Conservation (phyloP, 1,140 invertebrate species). For the Aphaenogaster floridana region DNA sequence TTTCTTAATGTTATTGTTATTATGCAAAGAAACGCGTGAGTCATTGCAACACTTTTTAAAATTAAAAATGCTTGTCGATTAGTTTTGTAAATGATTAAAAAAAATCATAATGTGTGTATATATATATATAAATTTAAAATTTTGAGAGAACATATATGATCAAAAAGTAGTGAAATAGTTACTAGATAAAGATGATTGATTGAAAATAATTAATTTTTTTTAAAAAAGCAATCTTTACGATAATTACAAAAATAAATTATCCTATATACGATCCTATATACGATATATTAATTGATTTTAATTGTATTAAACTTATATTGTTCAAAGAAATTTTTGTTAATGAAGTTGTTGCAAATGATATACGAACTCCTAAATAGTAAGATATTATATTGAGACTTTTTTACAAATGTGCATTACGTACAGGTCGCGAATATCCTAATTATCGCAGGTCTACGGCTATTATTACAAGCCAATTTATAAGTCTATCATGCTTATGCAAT, state of each 20-base stretch:
- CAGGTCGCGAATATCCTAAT: not conserved
- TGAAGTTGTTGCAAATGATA: not conserved
- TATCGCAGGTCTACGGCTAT: not conserved
- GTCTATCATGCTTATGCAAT: constrained; percentile 13
- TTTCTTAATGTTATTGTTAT: not conserved
- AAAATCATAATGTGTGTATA: not conserved
- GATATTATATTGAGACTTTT: not conserved
- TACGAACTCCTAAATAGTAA: not conserved
- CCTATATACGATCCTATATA: not conserved
- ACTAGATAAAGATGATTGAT: not conserved
- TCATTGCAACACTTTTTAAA: not conserved
- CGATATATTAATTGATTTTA: not conserved
- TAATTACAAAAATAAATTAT: not conserved
- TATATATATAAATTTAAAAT: not conserved
- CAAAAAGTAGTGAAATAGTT: not conserved
- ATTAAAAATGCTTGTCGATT: not conserved
- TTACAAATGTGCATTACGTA: not conserved
- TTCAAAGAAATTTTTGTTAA: not conserved
- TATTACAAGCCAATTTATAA: constrained; percentile 7
- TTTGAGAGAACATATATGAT: not conserved
- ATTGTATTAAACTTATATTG: not conserved
- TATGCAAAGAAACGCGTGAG: not conserved
- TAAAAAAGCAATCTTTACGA: not conserved
- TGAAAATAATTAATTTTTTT: not conserved
- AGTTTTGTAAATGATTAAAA: constrained; percentile 23